A percentile compares a stretch with the other conserved stretches of the same genome.
Conservation (phyloP, 2,113 vertebrate species). For the Triplophysa siluroides region DNA sequence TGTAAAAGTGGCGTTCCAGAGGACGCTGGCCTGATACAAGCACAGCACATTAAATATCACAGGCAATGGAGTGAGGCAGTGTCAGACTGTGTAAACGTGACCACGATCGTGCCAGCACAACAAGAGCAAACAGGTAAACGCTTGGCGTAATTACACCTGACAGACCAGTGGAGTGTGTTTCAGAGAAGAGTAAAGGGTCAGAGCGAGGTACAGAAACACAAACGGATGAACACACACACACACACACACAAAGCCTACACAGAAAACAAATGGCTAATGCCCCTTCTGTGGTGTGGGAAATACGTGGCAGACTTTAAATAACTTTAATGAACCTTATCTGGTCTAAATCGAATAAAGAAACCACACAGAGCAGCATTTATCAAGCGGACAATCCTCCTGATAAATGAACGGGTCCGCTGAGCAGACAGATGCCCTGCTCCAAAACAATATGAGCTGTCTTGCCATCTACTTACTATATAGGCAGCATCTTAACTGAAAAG, state of each 20-base stretch:
- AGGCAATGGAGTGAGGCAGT: conserved; percentile 33
- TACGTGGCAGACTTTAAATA: conserved; percentile 24
- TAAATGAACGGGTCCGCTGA: background rate
- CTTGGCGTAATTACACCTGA: conserved; percentile 50
- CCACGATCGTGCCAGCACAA: background rate
- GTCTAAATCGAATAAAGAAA: background rate
- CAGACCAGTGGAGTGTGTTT: conserved; percentile 46
- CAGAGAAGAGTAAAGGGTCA: conserved; percentile 42
- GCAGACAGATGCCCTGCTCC: background rate
- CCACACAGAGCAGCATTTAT: conserved; percentile 7
- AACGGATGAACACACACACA: conserved; percentile 16
- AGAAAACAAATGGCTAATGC: conserved; percentile 42
- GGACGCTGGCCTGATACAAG: background rate
- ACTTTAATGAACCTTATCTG: conserved; percentile 42
- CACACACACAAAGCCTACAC: background rate
- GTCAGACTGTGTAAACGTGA: conserved; percentile 50
- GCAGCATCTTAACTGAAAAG: too few relatives aligned
- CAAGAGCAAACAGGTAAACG: conserved; percentile 41
- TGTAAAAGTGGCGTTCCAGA: conserved; percentile 31
- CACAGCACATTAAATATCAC: conserved; percentile 29
- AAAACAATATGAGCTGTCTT: too few relatives aligned
- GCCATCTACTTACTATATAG: too few relatives aligned
- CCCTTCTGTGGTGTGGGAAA: conserved; percentile 38
- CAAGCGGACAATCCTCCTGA: background rate
- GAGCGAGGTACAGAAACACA: conserved; percentile 36